Base-by-base conservation (phyloP, 53 echinoderm and acorn worm species). In the Arbacia lixula region DNA sequence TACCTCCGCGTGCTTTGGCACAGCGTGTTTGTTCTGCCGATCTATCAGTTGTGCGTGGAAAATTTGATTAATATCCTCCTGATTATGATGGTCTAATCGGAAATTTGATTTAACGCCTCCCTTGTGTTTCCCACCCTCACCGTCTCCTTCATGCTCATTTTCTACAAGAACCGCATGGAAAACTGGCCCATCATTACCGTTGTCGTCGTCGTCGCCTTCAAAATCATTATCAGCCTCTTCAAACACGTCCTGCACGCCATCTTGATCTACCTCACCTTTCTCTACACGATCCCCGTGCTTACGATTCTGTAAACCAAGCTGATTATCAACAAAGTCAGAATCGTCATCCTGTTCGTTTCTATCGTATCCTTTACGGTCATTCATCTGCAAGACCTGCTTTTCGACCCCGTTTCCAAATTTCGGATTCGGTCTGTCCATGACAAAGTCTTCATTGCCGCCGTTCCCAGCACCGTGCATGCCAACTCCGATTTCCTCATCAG, bases 81-180 rank as follows among this genome's bases (percentile, higher is more conserved):
- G 52, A 20, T 84, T 20, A 74, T 64, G 83, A 35, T 65, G 27
- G 3, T 84, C n/a, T 16, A 61, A 33, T 35, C 72, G 17, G 12
- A 40, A 24, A 29, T 49, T 12, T 55, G 67, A 33, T 74, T 53
- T 27, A 52, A 43, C n/a, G n/a, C n/a, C n/a, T n/a, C n/a, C 5
- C 0, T 40, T 34, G 8, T 43, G 41, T 32, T 73, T 60, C n/a
- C 37, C 76, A 17, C 24, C 83, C 22, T 77, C 49, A 28, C 63
- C 25, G 12, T 81, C 43, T 21, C 51, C 68, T 41, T 53, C 53
- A 16, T 57, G 60, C 9, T 87, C 55, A 12, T 51, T 16, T 6
- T 52, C 83, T 12, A 11, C 34, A 31, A 51, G 19, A 55, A 3
- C 42, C 71, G 40, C 27, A 0, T 62, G 55, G 55, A 14, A 46